These are phyloP conservation scores for Manacus vitellinus DNA, from an alignment of 2,113 vertebrate species.

Conservation along the genomic window DNA sequence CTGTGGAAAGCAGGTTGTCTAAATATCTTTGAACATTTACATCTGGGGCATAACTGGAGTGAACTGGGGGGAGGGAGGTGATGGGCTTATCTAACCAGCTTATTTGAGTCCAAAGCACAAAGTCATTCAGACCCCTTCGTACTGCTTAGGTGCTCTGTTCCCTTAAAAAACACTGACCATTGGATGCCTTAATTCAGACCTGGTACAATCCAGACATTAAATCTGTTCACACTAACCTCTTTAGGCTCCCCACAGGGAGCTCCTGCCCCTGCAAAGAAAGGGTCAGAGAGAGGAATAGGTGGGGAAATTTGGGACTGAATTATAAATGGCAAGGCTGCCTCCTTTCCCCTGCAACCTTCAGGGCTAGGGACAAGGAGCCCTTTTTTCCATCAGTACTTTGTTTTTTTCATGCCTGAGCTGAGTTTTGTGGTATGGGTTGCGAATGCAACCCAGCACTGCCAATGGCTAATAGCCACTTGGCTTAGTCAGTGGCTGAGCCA, in stretches of 20 bases:
- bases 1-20: neutral
- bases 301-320: conserved; percentile 8
- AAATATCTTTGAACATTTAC: neutral
- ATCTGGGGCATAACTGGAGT: neutral
- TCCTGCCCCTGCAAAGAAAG: neutral
- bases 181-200: neutral
- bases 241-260: neutral
- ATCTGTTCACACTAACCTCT: neutral
- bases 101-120: neutral
- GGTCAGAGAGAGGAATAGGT: neutral
- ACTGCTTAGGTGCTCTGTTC: neutral
- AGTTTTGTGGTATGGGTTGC: neutral
- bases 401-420: neutral
- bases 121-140: neutral
- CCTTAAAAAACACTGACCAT: neutral
- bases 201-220: neutral
- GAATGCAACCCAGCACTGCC: neutral
- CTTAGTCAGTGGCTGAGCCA: conserved; percentile 24
- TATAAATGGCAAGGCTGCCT: neutral
- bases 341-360: neutral
- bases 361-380: neutral
- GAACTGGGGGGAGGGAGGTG: rapidly evolving
- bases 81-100: neutral
- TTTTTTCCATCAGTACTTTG: conserved; percentile 12
- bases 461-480: conserved; percentile 65